A percentile compares a stretch with the other conserved stretches of the same genome.
Evolutionary conservation across 2,113 vertebrate genomes (phyloP).

Genomic region (Vicugna pacos): DNA sequence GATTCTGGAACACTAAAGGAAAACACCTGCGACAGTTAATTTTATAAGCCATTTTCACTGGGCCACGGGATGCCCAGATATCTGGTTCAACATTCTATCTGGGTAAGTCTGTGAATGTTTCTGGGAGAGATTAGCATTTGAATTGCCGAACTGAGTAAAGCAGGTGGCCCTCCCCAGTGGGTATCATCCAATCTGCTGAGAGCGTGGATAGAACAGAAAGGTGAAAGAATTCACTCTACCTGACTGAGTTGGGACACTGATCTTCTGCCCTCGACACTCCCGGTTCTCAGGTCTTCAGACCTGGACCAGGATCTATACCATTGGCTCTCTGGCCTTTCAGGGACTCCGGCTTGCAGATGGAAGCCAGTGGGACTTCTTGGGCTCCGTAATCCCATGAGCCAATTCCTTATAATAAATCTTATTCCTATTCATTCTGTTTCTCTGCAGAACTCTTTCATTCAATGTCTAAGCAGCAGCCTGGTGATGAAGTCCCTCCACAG

Average conservation of each 20-base stretch:
- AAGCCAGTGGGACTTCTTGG: neutral
- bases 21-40: neutral
- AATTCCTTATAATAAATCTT: neutral
- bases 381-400: neutral
- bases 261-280: neutral
- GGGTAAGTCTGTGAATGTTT: neutral
- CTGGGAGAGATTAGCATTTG: neutral
- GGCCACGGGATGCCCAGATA: neutral
- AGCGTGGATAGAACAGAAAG: neutral
- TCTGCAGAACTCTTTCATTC: neutral
- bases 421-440: neutral
- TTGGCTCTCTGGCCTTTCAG: neutral
- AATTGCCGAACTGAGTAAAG: neutral
- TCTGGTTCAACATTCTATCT: neutral
- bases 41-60: neutral
- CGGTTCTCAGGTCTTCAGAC: neutral
- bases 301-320: no score
- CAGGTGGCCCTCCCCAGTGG: neutral
- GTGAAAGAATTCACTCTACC: neutral
- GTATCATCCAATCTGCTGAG: neutral
- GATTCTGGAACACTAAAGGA: neutral
- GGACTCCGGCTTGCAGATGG: no score
- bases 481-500: neutral
- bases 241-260: neutral
- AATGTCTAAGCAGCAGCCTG: neutral